Base-by-base conservation (phyloP, 2,797 vertebrate species). In the Pogoniulus pusillus region DNA sequence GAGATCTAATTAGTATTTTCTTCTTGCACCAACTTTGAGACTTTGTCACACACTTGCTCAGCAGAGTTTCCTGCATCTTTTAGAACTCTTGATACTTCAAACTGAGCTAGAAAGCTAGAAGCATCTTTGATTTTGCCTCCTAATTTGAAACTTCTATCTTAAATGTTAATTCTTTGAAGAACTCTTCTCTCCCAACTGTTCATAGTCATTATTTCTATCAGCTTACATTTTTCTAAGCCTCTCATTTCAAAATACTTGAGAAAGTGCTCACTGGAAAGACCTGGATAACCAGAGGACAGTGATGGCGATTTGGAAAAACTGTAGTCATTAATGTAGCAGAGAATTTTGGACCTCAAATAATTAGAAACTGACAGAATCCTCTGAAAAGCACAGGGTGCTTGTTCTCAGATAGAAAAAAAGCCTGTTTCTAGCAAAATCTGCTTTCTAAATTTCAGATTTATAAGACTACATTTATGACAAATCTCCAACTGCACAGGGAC, bases 391-490 rank as follows among this genome's bases (percentile, higher is more conserved):
- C 10, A 71, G 15, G 65, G 32, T 75, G 53, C 35, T 63, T 63
- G 29, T 41, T 66, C 53, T 84, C 53, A 75, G 58, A 29, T 72
- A n/a, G 66, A 41, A 92, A 85, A 47, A 9, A 69, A 87, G 27
- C 16, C 47, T 69, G 6, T 74, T 87, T 77, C 72, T 80, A 85
- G 54, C 62, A 91, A 83, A 93, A 75, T 57, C 47, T 80, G 59
- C 66, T 89, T 88, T 87, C 89, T 63, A 64, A 89, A 87, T 85
- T 82, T 75, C 47, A 45, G 37, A 89, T 91, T 78, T 90, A 75
- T 72, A 45, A 51, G 39, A 10, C 69, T 81, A 55, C 78, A 45
- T 90, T 90, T 88, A 32, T 91, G 93, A 51, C 79, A 90, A 55
- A 82, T 75, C 47, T 51, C 47, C 70, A 53, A 54, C 77, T 75